Percentiles rank a stretch among this genome's conserved stretches.
These are phyloP conservation scores for Cynoglossus semilaevis DNA, from an alignment of 2,113 vertebrate genomes.

Conservation along the genomic window DNA sequence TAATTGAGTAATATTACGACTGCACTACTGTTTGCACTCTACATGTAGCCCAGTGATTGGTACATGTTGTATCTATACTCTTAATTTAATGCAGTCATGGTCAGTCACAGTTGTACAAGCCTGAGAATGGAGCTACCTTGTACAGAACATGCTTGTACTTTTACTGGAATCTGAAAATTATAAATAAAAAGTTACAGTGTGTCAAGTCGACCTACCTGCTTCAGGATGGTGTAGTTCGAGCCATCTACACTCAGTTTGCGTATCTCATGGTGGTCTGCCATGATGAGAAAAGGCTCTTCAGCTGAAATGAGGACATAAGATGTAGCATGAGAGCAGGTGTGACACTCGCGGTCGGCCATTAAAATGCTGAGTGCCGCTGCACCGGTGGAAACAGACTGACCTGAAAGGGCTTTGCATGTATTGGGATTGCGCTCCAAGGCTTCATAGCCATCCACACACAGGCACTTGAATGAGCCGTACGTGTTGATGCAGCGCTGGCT, in stretches of 20 bases:
- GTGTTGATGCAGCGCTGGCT: constrained; percentile 97
- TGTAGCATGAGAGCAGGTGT: not conserved
- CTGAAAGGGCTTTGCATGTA: constrained; percentile 92
- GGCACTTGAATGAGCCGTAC: constrained; percentile 93
- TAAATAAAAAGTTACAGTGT: not conserved
- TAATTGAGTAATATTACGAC: no score
- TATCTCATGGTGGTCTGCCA: constrained; percentile 98
- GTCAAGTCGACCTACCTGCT: constrained; percentile 82
- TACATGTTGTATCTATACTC: no score
- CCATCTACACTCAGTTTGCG: constrained; percentile 96
- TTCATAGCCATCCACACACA: constrained; percentile 93
- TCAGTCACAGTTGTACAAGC: no score
- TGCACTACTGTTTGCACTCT: no score
- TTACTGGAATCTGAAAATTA: no score
- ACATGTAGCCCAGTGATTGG: no score
- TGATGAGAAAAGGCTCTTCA: constrained; percentile 95
- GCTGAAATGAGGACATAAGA: constrained; percentile 69
- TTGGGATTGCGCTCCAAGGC: constrained; percentile 83
- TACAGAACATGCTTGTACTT: no score
- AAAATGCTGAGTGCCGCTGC: not conserved
- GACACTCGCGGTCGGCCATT: not conserved
- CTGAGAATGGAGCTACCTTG: no score
- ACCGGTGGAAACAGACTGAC: constrained; percentile 63
- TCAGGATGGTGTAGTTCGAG: constrained; percentile 96
- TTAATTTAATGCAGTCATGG: no score